These are phyloP conservation scores for Hybos culiciformis DNA, from an alignment of 2,888 invertebrate genomes.

Conservation along the genomic window DNA sequence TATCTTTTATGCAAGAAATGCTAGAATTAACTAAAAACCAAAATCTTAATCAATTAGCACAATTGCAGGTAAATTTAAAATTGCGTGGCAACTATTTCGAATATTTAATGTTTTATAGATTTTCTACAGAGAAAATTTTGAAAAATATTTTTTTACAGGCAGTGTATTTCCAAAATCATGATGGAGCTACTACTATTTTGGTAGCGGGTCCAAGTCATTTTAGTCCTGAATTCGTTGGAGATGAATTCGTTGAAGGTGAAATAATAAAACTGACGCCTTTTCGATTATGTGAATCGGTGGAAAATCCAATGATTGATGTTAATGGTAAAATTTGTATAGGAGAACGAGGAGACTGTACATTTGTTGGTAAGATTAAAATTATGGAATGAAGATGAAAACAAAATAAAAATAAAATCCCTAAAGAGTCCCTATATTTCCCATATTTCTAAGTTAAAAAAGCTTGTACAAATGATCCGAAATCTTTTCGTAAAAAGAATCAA, in stretches of 20 bases:
- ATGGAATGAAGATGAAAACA: no score
- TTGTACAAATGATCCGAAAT: no score
- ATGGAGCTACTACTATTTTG: conserved; percentile 35
- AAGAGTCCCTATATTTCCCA: no score
- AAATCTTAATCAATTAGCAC: conserved; percentile 30
- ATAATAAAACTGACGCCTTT: conserved; percentile 54
- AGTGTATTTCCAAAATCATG: conserved; percentile 34
- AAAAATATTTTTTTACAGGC: conserved; percentile 24
- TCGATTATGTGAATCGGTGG: conserved; percentile 46
- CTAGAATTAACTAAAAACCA: conserved; percentile 71
- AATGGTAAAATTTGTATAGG: conserved; percentile 77
- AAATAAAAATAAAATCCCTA: no score
- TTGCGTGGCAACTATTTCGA: not conserved
- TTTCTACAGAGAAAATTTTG: not conserved
- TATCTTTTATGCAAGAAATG: conserved; percentile 96
- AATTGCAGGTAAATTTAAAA: conserved; percentile 27
- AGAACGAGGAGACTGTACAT: conserved; percentile 87
- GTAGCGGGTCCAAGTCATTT: conserved; percentile 86
- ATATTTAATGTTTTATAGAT: not conserved
- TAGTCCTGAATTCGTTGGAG: conserved; percentile 57
- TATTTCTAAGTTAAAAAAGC: no score
- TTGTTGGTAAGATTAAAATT: no score
- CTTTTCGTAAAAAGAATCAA: no score
- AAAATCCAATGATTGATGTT: conserved; percentile 43
- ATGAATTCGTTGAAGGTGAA: conserved; percentile 49